Base-by-base conservation (phyloP, 1,140 invertebrate genomes). In the Plectrocnemia conspersa region DNA sequence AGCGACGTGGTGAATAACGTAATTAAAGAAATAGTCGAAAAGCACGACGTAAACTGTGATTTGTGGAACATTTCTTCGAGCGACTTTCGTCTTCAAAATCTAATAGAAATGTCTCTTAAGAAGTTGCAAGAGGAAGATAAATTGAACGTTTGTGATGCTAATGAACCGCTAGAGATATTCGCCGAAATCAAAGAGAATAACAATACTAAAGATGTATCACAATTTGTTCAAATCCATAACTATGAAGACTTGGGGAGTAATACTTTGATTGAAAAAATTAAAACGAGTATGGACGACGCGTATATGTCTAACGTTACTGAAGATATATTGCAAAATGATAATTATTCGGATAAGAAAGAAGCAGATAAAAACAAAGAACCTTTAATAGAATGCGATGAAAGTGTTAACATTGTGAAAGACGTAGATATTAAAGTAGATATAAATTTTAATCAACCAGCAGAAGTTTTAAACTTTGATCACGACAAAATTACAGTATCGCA, bases 1-100 rank as follows among this genome's bases (percentile, higher is more conserved):
- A 74, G 72, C 55, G 74, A 74, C 32, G 74, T 76, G 13, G 72
- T 75, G 15, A 75, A 75, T 60, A 69, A 72, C 38, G 74, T 75
- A 6, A 76, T 76, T 38, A 72, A 73, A 52, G 70, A 71, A 64
- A 54, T 54, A 25, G 54, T 53, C 2, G 58, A 56, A 24, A 33
- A 61, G 10, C 52, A 59, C 2, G 21, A 55, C 19, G 35, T 32
- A 7, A 19, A 48, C 23, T 3, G 10, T 13, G 32, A 38, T 7
- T 15, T 50, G 13, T 38, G 33, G 47, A 50, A 35, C 18, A 10
- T 16, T 19, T 24, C 47, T 22, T 2, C 27, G 3, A 35, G 25
- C n/a, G 23, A 38, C 18, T 5, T 13, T 3, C 18, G 32, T 38
- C 15, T 47, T 13, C 44, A 47, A 32, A 32, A 47, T 47, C 23